Percentiles rank a stretch among this genome's conserved stretches.
phyloP scores from a whole-genome alignment of 2,888 invertebrate species.

The Cheilosia grossa region DNA sequence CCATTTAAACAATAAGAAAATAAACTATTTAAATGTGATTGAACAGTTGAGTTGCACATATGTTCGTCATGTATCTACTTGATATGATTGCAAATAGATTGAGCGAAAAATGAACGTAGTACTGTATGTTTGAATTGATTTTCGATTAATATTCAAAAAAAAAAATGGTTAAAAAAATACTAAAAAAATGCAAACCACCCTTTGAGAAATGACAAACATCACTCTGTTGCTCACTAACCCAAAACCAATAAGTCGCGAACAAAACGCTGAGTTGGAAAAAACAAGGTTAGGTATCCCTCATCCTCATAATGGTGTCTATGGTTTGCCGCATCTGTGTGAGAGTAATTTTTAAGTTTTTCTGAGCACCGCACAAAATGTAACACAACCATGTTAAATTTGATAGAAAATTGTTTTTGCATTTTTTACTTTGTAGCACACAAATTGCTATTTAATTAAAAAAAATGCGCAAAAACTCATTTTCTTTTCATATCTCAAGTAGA shows the following conservation, averaged over 20 bases:
- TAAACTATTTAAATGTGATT: conserved; percentile 32
- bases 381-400: neutral
- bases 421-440: neutral
- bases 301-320: neutral
- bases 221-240: conserved; percentile 1
- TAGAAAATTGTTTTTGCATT: neutral
- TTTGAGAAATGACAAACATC: neutral
- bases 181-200: neutral
- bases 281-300: neutral
- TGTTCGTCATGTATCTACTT: conserved; percentile 21
- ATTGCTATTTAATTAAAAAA: neutral
- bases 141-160: conserved; percentile 34
- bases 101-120: conserved; percentile 1
- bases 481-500: too few relatives aligned
- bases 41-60: conserved; percentile 16
- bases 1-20: conserved; percentile 4
- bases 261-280: neutral
- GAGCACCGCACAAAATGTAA: too few relatives aligned
- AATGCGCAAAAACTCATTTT: too few relatives aligned
- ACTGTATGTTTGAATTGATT: conserved; percentile 35
- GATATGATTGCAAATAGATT: conserved; percentile 38
- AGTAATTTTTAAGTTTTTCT: too few relatives aligned
- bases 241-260: conserved; percentile 9
- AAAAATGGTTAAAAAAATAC: neutral
- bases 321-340: neutral